phyloP scores from a whole-genome alignment of 2,888 invertebrate species.

The Trachelus iudaicus region DNA sequence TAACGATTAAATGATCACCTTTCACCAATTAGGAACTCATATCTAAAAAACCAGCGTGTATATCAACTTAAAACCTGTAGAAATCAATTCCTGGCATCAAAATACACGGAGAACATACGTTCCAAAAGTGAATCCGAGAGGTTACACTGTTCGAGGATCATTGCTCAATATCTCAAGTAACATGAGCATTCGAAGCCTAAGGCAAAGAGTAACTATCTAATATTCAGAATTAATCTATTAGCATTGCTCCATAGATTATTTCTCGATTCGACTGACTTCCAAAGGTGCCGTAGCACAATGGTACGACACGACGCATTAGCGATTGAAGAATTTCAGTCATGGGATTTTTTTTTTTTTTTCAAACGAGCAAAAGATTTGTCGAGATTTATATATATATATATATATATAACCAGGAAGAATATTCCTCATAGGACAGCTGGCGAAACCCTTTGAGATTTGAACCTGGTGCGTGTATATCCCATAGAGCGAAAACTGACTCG shows the following conservation, averaged over 20 bases:
- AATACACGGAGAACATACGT: background rate
- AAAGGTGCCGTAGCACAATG: background rate
- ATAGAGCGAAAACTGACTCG: slow-evolving; percentile 58
- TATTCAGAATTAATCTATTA: background rate
- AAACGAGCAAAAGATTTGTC: background rate
- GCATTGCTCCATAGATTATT: background rate
- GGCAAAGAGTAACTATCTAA: background rate
- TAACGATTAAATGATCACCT: background rate
- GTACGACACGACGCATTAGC: background rate
- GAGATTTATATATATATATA: background rate
- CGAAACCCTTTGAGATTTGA: slow-evolving; percentile 58
- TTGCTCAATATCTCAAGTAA: background rate
- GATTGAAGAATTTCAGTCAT: background rate
- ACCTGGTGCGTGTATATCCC: slow-evolving; percentile 46
- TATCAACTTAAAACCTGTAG: background rate
- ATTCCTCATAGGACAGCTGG: slow-evolving; percentile 44
- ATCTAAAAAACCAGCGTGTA: background rate
- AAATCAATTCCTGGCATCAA: background rate
- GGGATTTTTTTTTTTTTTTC: background rate
- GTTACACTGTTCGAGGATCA: background rate
- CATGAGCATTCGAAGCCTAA: background rate
- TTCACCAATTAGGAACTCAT: background rate
- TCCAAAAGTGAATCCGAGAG: background rate
- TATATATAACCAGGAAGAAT: background rate
- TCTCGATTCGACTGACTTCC: background rate